phyloP scores from a whole-genome alignment of 2,888 invertebrate genomes.

The Scelioninae gen. 1 region DNA sequence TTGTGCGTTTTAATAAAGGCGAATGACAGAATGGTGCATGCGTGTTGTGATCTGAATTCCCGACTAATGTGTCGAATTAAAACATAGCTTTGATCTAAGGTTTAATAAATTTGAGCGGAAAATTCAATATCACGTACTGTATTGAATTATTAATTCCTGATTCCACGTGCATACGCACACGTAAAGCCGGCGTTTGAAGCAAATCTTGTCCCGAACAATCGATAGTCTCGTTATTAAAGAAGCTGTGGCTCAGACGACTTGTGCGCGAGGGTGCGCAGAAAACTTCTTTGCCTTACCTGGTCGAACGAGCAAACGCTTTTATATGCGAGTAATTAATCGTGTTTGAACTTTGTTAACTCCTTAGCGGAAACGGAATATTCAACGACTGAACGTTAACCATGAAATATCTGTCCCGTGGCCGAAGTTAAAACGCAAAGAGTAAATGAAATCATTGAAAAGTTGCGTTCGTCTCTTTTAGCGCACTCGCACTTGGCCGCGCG shows the following conservation, averaged over 20 bases:
- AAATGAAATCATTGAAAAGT: slow-evolving; percentile 78
- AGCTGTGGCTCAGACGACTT: slow-evolving; percentile 38
- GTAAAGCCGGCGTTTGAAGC: slow-evolving; percentile 9
- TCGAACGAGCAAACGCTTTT: slow-evolving; percentile 59
- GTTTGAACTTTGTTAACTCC: slow-evolving; percentile 74
- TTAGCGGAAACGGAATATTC: slow-evolving; percentile 73
- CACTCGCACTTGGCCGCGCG: slow-evolving; percentile 37
- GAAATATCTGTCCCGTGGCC: slow-evolving; percentile 73
- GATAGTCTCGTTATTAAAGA: slow-evolving; percentile 61
- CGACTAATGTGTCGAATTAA: slow-evolving; percentile 20
- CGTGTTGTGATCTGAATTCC: slow-evolving; percentile 12
- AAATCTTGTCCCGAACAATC: slow-evolving; percentile 51
- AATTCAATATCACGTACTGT: slow-evolving; percentile 51
- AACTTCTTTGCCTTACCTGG: slow-evolving; percentile 48
- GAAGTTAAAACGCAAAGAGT: slow-evolving; percentile 73
- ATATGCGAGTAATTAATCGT: slow-evolving; percentile 72
- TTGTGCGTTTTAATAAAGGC: not conserved
- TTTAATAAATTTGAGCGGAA: slow-evolving; percentile 30
- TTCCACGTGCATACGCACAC: slow-evolving; percentile 13
- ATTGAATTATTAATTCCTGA: slow-evolving; percentile 45
- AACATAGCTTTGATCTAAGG: slow-evolving; percentile 26
- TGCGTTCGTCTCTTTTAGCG: slow-evolving; percentile 56
- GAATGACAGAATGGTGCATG: not conserved
- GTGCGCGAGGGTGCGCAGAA: slow-evolving; percentile 15
- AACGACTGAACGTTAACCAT: slow-evolving; percentile 66